Evolutionary conservation across 2,888 invertebrate species (phyloP), one percentile per base, ranked within the genome.

Genomic region (Dicycla oo): DNA sequence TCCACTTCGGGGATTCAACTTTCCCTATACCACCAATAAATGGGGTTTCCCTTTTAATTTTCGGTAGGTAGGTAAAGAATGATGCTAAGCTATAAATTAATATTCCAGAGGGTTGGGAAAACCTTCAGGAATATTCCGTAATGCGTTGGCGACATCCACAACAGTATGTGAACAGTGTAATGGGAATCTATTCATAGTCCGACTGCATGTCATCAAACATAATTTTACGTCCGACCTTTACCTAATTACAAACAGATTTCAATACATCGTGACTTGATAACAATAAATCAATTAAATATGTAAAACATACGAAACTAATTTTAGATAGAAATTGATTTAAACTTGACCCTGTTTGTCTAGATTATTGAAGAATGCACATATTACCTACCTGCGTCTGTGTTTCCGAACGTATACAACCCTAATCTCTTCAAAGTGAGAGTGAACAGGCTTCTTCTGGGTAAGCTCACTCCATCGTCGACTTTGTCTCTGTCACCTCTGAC

Each of bases 141-240:
- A 63, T 45, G 64, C 8, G 20, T 60, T 75, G 60, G 49, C 54
- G 69, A 69, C 69, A 69, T 47, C 15, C 56, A 53, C 47, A 64
- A 78, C 49, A 62, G 43, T 67, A n/a, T 30, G 69, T 56, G 75
- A 57, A 64, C 63, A 69, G 15, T 43, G 47, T 47, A 63, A 64
- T 54, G 7, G 47, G 18, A 13, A 38, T 62, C 76, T 81, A 69
- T 81, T 81, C 53, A 57, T 69, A 75, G 61, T 54, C 30, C 45
- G 57, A 13, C n/a, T 75, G 45, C 61, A 65, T 45, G 49, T 2
- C 23, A 79, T 66, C 62, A 66, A 75, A 64, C 38, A 68, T 68
- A 78, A 62, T 76, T 78, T 40, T 54, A 78, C 30, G 30, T 54
- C 7, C 43, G 70, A 54, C 78, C 81, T 81, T 81, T 71, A 77